Evolutionary conservation across 2,113 vertebrate genomes (phyloP), one percentile per base, ranked within the genome.

Genomic region (Syngnathus scovelli): DNA sequence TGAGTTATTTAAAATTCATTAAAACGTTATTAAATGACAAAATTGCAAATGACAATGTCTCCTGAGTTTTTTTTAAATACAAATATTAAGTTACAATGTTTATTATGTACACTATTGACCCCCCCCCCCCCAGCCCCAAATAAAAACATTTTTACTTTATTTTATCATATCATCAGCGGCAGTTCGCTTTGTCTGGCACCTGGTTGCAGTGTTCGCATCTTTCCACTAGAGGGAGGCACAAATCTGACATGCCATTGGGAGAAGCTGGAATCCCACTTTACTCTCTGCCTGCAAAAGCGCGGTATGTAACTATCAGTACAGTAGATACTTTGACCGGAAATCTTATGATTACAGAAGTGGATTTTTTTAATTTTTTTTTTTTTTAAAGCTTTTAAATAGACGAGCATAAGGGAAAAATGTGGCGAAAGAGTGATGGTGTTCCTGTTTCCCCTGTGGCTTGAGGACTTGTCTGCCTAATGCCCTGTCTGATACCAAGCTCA

Each of bases 381-480:
- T 48, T 23, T 61, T 33, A 33, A 33, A 33, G 27, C 2, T 33
- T 33, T 33, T 2, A 33, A 19, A 64, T 23, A 27, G 60, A 69
- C 2, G 49, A 56, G 16, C 7, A 61, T 44, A 66, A 62, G 66
- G 66, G 58, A 56, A 74, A 66, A 80, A 71, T 72, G 83, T 76
- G 74, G 71, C 71, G 58, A 39, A 27, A 23, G 60, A 23, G 83
- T 83, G 76, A 76, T 82, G 82, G 74, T 74, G 83, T 83, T 63
- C 27, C 27, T 33, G 27, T 33, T 87, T 82, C 85, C 85, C 88
- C 78, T 77, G 84, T 87, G 85, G 88, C 86, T 78, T 78, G 78
- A 85, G 85, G 83, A 85, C 86, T 86, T 85, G 85, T 89, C 81
- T 86, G 75, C 3, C 86, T 88, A 88, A 89, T 89, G 88, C 84